Base-by-base conservation (phyloP, 2,797 vertebrate genomes). In the Okamejei kenojei region DNA sequence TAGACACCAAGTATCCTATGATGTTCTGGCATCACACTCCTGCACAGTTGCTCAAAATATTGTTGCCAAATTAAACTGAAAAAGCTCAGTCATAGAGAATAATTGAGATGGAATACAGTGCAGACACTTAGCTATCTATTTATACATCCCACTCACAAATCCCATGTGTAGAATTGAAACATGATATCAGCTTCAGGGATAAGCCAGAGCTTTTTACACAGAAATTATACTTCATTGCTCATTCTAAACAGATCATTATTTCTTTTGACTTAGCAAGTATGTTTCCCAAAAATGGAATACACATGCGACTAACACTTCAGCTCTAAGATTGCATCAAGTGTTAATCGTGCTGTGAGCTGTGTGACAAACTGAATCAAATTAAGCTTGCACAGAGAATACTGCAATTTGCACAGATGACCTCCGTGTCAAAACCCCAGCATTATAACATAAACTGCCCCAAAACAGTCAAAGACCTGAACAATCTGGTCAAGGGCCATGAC, bases 21-120 rank as follows among this genome's bases (percentile, higher is more conserved):
- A 84, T 96, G 96, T 98, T 99, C 98, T 99, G 98, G 98, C 98
- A 99, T 97, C 98, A 99, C 98, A 98, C 97, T 97, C 97, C 96
- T 96, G 96, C 93, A 93, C 94, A 93, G 94, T 95, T 94, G 78
- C 94, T 21, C 94, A 6, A 71, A 94, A 95, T 94, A 93, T 94
- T 61, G 94, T 94, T 88, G 17, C 81, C 90, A 76, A 90, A 92
- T 92, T 92, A 38, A 9, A 76, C 90, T 92, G 90, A 23, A 84
- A 82, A 91, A 94, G 38, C 45, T 93, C 95, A 94, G 94, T 95
- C 93, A 95, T 77, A 26, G 23, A 73, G 10, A 11, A 77, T 82
- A 93, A 90, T 93, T 82, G 78, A 90, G 78, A 98, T 98, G 98
- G 98, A 98, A 98, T 97, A 99, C 98, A 99, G 98, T 99, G 98